Conservation (phyloP, 2,797 vertebrate species). For the Chanos chanos region DNA sequence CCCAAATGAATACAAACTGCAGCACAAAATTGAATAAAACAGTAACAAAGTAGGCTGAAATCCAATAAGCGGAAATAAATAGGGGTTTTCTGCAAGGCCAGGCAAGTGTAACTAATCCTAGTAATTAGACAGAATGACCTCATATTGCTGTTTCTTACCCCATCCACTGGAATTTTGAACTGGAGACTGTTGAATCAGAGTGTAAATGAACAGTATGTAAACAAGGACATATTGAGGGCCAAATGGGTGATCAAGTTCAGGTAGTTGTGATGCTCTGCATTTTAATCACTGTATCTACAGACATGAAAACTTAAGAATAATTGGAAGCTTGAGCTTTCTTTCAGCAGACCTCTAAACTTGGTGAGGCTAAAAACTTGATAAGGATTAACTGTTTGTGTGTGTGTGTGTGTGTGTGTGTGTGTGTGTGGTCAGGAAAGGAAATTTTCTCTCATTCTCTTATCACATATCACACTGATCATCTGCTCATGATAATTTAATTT, state of each 20-base stretch:
- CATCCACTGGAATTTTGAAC: conserved; percentile 32
- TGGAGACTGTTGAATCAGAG: conserved; percentile 19
- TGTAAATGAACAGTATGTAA: conserved; percentile 11
- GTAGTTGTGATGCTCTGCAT: not conserved
- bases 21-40: conserved; percentile 63
- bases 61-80: conserved; percentile 66
- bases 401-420: too few species aligned
- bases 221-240: not conserved
- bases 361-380: too few species aligned
- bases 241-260: not conserved
- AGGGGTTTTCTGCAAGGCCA: conserved; percentile 55
- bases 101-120: conserved; percentile 61
- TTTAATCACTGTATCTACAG: not conserved
- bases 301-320: too few species aligned
- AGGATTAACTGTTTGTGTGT: too few species aligned
- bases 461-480: too few species aligned
- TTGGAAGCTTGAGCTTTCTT: too few species aligned
- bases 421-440: too few species aligned
- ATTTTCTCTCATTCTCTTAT: too few species aligned
- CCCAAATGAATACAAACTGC: conserved; percentile 60
- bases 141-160: conserved; percentile 23
- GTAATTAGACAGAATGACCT: conserved; percentile 60
- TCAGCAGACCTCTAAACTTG: too few species aligned
- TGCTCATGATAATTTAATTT: too few species aligned
- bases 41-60: conserved; percentile 49